These are phyloP conservation scores for Nipponia nippon DNA, from an alignment of 2,113 vertebrate genomes.

Conservation along the genomic window DNA sequence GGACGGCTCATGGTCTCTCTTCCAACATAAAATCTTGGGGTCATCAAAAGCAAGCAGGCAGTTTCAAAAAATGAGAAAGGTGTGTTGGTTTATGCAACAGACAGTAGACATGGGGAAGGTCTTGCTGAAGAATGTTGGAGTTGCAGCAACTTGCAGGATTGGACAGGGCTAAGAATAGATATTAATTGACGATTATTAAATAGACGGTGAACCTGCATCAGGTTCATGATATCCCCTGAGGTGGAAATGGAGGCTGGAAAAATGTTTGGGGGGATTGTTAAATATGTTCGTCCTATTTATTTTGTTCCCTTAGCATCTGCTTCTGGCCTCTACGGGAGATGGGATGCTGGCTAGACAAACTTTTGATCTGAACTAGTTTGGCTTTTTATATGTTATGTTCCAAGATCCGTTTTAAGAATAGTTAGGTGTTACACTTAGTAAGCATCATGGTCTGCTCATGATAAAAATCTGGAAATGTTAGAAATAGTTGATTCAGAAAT, in stretches of 20 bases:
- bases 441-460: accelerated
- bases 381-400: neutral
- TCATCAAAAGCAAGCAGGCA: neutral
- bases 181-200: neutral
- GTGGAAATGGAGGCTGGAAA: neutral
- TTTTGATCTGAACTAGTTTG: neutral
- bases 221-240: neutral
- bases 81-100: neutral
- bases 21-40: neutral
- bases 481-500: neutral
- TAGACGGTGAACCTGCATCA: neutral
- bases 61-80: neutral
- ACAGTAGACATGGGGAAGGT: neutral
- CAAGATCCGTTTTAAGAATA: neutral
- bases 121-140: neutral
- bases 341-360: neutral
- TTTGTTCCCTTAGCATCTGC: neutral
- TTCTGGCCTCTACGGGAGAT: neutral
- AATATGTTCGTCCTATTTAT: neutral
- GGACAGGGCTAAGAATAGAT: neutral
- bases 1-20: neutral
- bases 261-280: neutral
- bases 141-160: neutral
- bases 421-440: neutral
- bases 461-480: neutral